These are phyloP conservation scores for Thamnaconus septentrionalis DNA, from an alignment of 2,113 vertebrate genomes.

Conservation along the genomic window DNA sequence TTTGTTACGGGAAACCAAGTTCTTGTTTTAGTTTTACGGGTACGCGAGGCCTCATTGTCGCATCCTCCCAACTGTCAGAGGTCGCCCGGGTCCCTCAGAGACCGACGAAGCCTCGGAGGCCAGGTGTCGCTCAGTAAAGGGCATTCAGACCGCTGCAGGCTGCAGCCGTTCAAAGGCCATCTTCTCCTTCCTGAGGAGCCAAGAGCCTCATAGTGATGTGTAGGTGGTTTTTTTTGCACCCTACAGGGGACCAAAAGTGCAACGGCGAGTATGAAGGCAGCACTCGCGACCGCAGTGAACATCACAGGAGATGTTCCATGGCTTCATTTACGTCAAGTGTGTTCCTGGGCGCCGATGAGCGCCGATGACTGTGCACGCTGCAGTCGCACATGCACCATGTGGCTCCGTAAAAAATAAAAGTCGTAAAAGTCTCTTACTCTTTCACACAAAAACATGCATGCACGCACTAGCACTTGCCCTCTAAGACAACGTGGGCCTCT, in stretches of 20 bases:
- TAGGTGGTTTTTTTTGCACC: too few relatives aligned
- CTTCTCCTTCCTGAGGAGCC: too few relatives aligned
- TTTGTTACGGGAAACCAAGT: conserved; percentile 68
- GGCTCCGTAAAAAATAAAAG: too few relatives aligned
- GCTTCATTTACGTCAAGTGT: conserved; percentile 38
- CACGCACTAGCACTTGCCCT: conserved; percentile 34
- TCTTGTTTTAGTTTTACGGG: conserved; percentile 66
- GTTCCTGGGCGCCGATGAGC: too few relatives aligned
- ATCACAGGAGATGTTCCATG: conserved; percentile 42
- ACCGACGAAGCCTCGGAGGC: conserved; percentile 14
- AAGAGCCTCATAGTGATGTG: too few relatives aligned
- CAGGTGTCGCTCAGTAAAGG: conserved; percentile 7
- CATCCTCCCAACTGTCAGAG: conserved; percentile 66
- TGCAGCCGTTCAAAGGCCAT: too few relatives aligned
- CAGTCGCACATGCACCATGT: conserved; percentile 29
- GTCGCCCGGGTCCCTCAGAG: conserved; percentile 53
- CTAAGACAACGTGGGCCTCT: conserved; percentile 43
- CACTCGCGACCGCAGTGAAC: conserved; percentile 52
- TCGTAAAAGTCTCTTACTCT: too few relatives aligned
- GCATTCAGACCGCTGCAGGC: too few relatives aligned
- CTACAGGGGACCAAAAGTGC: too few relatives aligned
- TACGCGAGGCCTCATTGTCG: conserved; percentile 52
- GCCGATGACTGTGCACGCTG: conserved; percentile 26
- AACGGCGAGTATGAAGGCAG: conserved; percentile 24
- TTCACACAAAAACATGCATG: conserved; percentile 17